Conservation (phyloP, 2,113 vertebrate genomes). For the Eubucco bourcierii region DNA sequence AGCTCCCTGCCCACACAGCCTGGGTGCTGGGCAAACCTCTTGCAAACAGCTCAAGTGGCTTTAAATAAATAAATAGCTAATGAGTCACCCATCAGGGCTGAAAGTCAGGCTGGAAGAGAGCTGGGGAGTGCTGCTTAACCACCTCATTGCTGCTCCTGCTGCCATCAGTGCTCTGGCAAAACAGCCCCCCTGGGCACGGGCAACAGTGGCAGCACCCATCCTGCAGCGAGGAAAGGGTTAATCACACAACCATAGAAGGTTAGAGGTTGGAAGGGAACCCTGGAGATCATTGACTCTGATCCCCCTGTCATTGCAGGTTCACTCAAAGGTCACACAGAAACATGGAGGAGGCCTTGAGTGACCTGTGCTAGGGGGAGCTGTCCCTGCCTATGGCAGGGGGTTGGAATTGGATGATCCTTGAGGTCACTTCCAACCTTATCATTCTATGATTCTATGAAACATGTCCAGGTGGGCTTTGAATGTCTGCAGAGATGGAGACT, state of each 20-base stretch:
- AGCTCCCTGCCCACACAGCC: constrained; percentile 60
- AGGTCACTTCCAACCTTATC: no score
- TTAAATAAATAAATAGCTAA: constrained; percentile 71
- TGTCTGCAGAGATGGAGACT: no score
- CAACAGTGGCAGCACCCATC: accelerated
- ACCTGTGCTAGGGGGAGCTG: no score
- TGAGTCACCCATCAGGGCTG: constrained; percentile 68
- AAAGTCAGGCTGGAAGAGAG: constrained; percentile 65
- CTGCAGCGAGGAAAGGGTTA: background rate
- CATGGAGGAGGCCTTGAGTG: no score
- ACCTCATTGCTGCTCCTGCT: background rate
- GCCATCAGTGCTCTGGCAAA: accelerated
- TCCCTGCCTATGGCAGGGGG: no score
- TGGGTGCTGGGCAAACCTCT: constrained; percentile 60
- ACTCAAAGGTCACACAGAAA: no score
- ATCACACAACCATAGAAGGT: accelerated
- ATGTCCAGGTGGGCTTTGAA: no score
- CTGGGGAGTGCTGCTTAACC: constrained; percentile 44
- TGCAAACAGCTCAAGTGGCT: constrained; percentile 54
- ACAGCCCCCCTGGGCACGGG: background rate
- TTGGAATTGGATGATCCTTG: no score
- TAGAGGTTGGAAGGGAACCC: no score
- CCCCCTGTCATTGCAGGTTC: no score
- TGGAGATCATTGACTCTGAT: no score
- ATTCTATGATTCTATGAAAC: no score